Conservation (phyloP, 1,140 invertebrate genomes). For the Zelostemma sp. region DNA sequence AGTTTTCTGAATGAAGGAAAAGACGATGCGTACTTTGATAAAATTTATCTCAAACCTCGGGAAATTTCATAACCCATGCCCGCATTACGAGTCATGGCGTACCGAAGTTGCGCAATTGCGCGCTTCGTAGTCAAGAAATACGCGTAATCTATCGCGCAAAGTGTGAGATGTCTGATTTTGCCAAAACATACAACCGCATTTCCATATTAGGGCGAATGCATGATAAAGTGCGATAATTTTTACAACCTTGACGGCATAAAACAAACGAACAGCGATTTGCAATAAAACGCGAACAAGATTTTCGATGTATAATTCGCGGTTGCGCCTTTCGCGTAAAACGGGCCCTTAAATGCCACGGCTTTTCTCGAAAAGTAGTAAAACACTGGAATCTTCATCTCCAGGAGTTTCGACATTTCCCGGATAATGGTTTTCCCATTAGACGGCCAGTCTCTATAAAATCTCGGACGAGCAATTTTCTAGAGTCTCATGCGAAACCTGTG, state of each 20-base stretch:
- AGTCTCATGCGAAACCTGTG: conserved; percentile 26
- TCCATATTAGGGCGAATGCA: too few species aligned
- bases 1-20: too few species aligned
- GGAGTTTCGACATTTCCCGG: conserved; percentile 33
- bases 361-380: conserved; percentile 6
- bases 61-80: conserved; percentile 25
- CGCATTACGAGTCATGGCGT: conserved; percentile 25
- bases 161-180: conserved; percentile 7
- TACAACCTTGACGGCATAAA: too few species aligned
- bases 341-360: too few species aligned
- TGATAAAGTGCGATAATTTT: too few species aligned
- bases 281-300: too few species aligned
- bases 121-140: conserved; percentile 21
- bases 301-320: too few species aligned
- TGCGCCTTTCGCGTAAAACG: too few species aligned
- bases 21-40: conserved; percentile 15
- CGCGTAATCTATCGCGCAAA: conserved; percentile 12
- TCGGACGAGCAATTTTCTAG: conserved; percentile 27
- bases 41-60: conserved; percentile 38
- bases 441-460: conserved; percentile 25
- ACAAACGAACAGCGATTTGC: too few species aligned
- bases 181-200: too few species aligned
- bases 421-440: conserved; percentile 29
- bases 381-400: conserved; percentile 24
- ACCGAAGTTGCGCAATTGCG: conserved; percentile 31